Evolutionary conservation across 2,113 vertebrate genomes (phyloP).

Genomic region (Prietella phreatophila): DNA sequence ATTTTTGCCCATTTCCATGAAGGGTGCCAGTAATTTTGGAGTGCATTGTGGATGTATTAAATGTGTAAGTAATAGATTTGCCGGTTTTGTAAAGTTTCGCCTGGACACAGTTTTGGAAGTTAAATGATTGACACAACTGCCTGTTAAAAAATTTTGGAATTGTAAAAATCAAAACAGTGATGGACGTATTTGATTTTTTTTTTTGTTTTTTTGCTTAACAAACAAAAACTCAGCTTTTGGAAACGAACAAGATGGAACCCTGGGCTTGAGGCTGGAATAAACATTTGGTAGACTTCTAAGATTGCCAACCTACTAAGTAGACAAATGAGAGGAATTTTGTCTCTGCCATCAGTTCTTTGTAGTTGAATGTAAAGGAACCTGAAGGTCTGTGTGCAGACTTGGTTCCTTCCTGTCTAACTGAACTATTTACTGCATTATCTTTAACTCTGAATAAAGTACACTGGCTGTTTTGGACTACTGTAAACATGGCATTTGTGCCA

Average conservation of each 20-base stretch:
- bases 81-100: neutral
- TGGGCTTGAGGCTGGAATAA: neutral
- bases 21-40: neutral
- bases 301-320: neutral
- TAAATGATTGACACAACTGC: neutral
- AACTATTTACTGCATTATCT: slow-evolving; percentile 29
- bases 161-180: neutral
- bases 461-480: neutral
- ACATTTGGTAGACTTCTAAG: neutral
- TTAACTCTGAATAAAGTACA: slow-evolving; percentile 10
- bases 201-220: neutral
- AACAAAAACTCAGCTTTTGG: neutral
- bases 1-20: too few species aligned
- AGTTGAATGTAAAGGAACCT: neutral
- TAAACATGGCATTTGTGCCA: slow-evolving; percentile 11
- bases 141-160: neutral
- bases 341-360: slow-evolving; percentile 14
- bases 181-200: neutral
- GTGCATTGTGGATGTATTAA: neutral
- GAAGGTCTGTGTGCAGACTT: too few species aligned
- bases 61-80: neutral
- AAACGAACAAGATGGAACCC: neutral
- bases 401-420: slow-evolving; percentile 15
- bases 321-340: neutral
- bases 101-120: neutral